phyloP scores from a whole-genome alignment of 2,888 invertebrate genomes.

The Dastarcus helophoroides region DNA sequence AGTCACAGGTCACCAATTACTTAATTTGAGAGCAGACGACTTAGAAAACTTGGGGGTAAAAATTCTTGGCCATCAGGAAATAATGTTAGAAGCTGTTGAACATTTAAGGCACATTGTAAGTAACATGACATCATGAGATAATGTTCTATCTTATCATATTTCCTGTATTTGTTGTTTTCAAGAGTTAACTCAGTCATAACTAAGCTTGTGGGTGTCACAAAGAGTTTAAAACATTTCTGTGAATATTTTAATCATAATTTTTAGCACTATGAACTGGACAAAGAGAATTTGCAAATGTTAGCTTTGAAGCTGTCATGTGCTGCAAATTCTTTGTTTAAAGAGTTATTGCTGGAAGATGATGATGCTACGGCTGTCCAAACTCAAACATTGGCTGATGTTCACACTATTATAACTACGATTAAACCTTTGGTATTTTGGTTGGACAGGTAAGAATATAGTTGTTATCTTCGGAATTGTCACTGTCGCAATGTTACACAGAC shows the following conservation, averaged over 20 bases:
- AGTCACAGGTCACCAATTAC: constrained; percentile 70
- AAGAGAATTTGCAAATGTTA: constrained; percentile 84
- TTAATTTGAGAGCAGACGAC: constrained; percentile 79
- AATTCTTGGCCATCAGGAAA: constrained; percentile 86
- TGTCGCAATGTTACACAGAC: constrained; percentile 24
- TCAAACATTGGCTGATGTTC: constrained; percentile 73
- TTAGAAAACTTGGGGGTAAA: constrained; percentile 75
- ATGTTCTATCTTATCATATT: too few species aligned
- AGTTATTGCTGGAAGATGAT: constrained; percentile 47
- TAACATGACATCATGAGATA: too few species aligned
- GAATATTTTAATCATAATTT: constrained; percentile 26
- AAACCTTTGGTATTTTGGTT: constrained; percentile 87
- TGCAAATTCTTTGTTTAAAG: constrained; percentile 65
- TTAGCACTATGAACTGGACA: constrained; percentile 82
- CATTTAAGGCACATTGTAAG: constrained; percentile 80
- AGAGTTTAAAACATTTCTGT: too few species aligned
- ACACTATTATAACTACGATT: constrained; percentile 69
- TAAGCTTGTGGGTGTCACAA: too few species aligned
- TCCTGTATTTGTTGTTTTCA: too few species aligned
- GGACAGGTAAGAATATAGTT: constrained; percentile 49
- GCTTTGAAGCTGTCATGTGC: constrained; percentile 75
- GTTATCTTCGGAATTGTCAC: neutral
- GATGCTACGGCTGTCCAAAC: constrained; percentile 53
- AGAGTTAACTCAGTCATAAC: too few species aligned
- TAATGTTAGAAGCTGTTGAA: constrained; percentile 85